A percentile compares a stretch with the other conserved stretches of the same genome.
These are phyloP conservation scores for Synanthedon vespiformis DNA, from an alignment of 2,888 invertebrate species.

Conservation along the genomic window DNA sequence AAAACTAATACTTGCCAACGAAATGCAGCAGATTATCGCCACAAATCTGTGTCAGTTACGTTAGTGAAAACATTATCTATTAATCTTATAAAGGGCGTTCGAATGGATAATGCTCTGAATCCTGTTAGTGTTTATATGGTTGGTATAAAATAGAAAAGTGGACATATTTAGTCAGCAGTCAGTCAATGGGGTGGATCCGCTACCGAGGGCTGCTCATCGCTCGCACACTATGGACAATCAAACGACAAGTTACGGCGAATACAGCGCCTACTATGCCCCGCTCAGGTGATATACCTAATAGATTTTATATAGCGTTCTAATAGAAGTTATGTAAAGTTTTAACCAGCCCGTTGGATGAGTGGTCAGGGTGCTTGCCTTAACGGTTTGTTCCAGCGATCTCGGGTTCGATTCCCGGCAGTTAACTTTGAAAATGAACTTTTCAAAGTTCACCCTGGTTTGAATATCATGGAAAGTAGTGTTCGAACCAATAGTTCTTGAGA, in stretches of 20 bases:
- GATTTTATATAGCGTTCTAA: too few species aligned
- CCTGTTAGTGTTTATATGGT: constrained; percentile 31
- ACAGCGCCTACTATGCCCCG: constrained; percentile 52
- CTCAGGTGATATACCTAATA: constrained; percentile 32
- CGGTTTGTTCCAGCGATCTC: too few species aligned
- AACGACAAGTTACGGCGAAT: constrained; percentile 32
- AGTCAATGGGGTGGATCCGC: constrained; percentile 53
- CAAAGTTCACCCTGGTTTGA: too few species aligned
- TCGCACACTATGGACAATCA: constrained; percentile 43
- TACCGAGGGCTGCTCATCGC: constrained; percentile 62
- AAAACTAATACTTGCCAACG: neutral
- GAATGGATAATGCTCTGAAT: constrained; percentile 50
- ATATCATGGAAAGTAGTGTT: too few species aligned
- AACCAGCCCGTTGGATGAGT: too few species aligned
- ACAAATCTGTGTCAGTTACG: constrained; percentile 44
- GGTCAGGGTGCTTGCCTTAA: too few species aligned
- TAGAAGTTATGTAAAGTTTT: too few species aligned
- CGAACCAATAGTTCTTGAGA: too few species aligned
- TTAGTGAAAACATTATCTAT: constrained; percentile 30
- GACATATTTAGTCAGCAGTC: constrained; percentile 37
- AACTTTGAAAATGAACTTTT: too few species aligned
- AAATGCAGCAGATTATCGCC: constrained; percentile 15
- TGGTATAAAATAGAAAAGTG: constrained; percentile 43
- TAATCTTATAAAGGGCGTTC: constrained; percentile 59
- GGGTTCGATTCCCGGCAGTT: too few species aligned